phyloP scores from a whole-genome alignment of 2,113 vertebrate genomes.

The Corapipo altera region DNA sequence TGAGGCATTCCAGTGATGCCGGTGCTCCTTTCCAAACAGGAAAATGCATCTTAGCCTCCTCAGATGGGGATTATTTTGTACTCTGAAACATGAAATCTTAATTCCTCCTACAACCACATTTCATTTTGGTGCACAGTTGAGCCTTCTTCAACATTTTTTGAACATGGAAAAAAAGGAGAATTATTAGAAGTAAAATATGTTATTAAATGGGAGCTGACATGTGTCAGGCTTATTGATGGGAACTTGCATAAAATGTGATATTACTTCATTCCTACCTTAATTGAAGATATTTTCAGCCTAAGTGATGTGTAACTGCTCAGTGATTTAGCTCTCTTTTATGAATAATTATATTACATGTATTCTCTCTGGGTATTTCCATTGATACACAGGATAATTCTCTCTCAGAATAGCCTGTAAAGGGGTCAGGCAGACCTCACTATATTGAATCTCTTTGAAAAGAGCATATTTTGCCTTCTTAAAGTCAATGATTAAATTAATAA shows the following conservation, averaged over 20 bases:
- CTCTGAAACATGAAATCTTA: background rate
- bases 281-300: conserved; percentile 69
- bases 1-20: background rate
- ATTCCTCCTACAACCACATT: background rate
- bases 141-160: background rate
- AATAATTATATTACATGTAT: conserved; percentile 50
- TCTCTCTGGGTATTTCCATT: conserved; percentile 44
- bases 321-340: conserved; percentile 45
- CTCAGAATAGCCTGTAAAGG: conserved; percentile 4
- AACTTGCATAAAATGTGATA: conserved; percentile 61
- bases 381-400: background rate
- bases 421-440: conserved; percentile 9
- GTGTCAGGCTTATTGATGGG: conserved; percentile 61
- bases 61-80: background rate
- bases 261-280: conserved; percentile 66
- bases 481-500: conserved; percentile 5
- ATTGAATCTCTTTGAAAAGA: background rate
- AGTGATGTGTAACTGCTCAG: conserved; percentile 56
- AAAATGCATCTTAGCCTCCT: background rate
- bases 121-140: background rate
- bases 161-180: background rate
- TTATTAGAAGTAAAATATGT: conserved; percentile 59
- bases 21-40: background rate
- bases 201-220: conserved; percentile 64
- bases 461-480: background rate